Conservation (phyloP, 2,113 vertebrate genomes). For the Scartelaos histophorus region DNA sequence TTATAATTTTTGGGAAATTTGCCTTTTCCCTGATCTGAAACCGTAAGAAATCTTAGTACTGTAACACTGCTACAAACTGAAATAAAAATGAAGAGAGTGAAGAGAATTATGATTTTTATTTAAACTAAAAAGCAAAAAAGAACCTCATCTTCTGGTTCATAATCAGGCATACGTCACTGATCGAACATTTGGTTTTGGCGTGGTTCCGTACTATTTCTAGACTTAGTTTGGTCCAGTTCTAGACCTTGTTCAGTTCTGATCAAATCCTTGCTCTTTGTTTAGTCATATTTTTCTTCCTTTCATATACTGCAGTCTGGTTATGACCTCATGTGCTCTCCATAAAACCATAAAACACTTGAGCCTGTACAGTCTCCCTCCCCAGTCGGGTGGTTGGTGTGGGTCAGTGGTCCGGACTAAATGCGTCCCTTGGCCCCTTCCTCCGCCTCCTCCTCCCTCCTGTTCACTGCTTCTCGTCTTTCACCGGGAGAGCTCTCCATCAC, state of each 20-base stretch:
- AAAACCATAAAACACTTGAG: background rate
- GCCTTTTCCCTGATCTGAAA: too few relatives aligned
- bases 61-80: too few relatives aligned
- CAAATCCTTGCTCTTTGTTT: background rate
- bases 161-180: too few relatives aligned
- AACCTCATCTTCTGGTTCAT: too few relatives aligned
- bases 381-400: background rate
- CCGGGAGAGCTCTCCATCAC: constrained; percentile 28
- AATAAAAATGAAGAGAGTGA: too few relatives aligned
- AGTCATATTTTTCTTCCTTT: background rate
- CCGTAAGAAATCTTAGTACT: too few relatives aligned
- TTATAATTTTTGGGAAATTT: too few relatives aligned
- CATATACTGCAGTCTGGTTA: background rate
- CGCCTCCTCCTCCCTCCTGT: background rate
- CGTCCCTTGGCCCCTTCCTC: background rate
- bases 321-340: background rate
- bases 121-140: too few relatives aligned
- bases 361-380: background rate
- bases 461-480: constrained; percentile 46
- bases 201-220: background rate
- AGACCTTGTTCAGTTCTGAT: too few relatives aligned
- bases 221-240: background rate
- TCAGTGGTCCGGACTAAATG: constrained; percentile 12
- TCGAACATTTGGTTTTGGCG: too few relatives aligned
- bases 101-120: too few relatives aligned